Base-by-base conservation (phyloP, 1,140 invertebrate genomes). In the Ctenoplectra terminalis region DNA sequence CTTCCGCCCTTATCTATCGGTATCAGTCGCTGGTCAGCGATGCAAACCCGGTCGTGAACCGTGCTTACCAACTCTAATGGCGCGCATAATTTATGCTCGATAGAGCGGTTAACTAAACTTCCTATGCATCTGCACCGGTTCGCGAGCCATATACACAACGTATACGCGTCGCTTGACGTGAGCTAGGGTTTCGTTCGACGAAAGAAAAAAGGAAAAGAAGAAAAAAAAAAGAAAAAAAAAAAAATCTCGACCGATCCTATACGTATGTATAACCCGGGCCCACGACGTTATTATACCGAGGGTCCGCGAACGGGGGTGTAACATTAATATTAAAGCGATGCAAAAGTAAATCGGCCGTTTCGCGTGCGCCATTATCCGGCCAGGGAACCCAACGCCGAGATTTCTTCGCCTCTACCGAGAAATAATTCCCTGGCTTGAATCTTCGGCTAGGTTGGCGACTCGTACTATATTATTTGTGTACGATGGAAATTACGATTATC, bases 11-110 rank as follows among this genome's bases (percentile, higher is more conserved):
- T 90, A 89, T 88, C 88, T 79, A 74, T 61, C 74, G 58, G 73
- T 85, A 88, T 89, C 87, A 83, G 80, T 71, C 64, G 86, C 80
- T 60, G 58, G 58, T 46, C 83, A 78, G 82, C 91, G 92, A 92
- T 92, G 90, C 88, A 91, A 91, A 88, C 83, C 79, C 86, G 74
- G 63, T 71, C 74, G 63, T 84, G 87, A 86, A 82, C 87, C 87
- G 87, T 88, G 87, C 89, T 91, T 88, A 89, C 86, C 79, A 86
- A 73, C 77, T 90, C 89, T 91, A 92, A 92, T 91, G 90, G 88
- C 84, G 81, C 81, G 90, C 87, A 92, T 92, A 92, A 92, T 92
- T 92, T 92, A 92, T 92, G 88, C 85, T 86, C 87, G 88, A 92
- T 91, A 90, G 88, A 83, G 87, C 84, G 84, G 82, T 83, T 83